These are phyloP conservation scores for Enteromius unitaeniatus DNA, from an alignment of 2,797 vertebrate genomes.

Conservation along the genomic window DNA sequence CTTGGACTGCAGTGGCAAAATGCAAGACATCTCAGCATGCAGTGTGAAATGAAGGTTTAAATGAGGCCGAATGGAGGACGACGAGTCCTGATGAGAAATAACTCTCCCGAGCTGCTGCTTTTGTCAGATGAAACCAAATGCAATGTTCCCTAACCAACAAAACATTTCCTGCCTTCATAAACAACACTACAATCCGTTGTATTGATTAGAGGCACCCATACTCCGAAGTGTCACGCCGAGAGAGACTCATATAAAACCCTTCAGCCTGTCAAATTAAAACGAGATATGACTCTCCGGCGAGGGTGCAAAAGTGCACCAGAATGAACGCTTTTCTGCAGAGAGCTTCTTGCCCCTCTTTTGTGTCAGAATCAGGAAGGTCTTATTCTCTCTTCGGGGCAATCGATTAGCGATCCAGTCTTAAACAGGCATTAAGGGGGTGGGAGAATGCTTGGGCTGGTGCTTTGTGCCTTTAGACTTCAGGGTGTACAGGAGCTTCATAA, in stretches of 20 bases:
- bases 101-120: conserved; percentile 16
- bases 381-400: conserved; percentile 23
- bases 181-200: not conserved
- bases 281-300: conserved; percentile 39
- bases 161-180: conserved; percentile 13
- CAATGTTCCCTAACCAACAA: conserved; percentile 15
- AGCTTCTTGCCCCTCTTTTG: conserved; percentile 4
- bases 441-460: not conserved
- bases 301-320: not conserved
- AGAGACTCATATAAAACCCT: conserved; percentile 24
- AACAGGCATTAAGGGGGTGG: conserved; percentile 26
- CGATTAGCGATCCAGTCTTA: conserved; percentile 31
- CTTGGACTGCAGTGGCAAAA: conserved; percentile 29
- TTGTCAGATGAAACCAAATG: conserved; percentile 29
- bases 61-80: conserved; percentile 33
- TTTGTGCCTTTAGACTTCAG: not conserved
- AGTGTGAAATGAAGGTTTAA: conserved; percentile 47
- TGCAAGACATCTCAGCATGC: conserved; percentile 25
- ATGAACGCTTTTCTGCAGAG: conserved; percentile 1
- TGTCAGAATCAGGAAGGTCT: conserved; percentile 29
- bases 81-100: conserved; percentile 44
- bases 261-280: conserved; percentile 40
- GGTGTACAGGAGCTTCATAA: not conserved
- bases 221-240: conserved; percentile 6
- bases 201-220: conserved; percentile 19